Evolutionary conservation across 2,113 vertebrate genomes (phyloP), one percentile per base, ranked within the genome.

Genomic region (Albula goreensis): DNA sequence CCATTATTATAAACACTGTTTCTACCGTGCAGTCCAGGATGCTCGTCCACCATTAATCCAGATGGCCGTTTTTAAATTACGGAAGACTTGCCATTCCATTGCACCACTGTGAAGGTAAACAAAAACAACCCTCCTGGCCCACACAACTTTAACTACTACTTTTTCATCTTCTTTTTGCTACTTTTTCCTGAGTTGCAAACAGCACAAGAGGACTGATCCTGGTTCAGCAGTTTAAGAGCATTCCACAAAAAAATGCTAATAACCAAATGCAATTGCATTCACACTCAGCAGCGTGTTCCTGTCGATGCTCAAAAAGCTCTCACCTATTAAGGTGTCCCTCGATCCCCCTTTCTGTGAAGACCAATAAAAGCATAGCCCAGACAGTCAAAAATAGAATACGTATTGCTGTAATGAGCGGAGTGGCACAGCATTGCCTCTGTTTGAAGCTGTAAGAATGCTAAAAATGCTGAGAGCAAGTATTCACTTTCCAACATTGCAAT

Each of bases 41-140:
- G 0, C 0, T 41, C 89, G 63, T 15, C 1, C 86, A 82, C 4
- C 7, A 0, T 88, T 80, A 93, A 91, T 63, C 1, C 74, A 66
- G 53, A 11, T 0, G 91, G 89, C 91, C 91, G 86, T 87, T 86
- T 85, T n/a, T 86, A 86, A 70, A 82, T 60, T 3, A 15, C 57
- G 57, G 57, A 15, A 60, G 57, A 60, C 57, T 66, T 19, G 60
- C 60, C 60, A 8, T 66, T 19, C 60, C 4, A 3, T 66, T 49
- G 74, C 82, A 78, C 80, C 80, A 83, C 49, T 11, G 0, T 13
- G 66, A 83, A 80, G 88, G 53, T 87, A 86, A 52, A 60, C 82
- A 15, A 12, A 82, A 83, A 11, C 0, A 4, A 86, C 86, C 88
- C 89, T 89, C 60, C 78, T 57, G 51, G 13, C 81, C 78, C 82